phyloP scores from a whole-genome alignment of 2,888 invertebrate species.

The Onthophagus sagittarius region DNA sequence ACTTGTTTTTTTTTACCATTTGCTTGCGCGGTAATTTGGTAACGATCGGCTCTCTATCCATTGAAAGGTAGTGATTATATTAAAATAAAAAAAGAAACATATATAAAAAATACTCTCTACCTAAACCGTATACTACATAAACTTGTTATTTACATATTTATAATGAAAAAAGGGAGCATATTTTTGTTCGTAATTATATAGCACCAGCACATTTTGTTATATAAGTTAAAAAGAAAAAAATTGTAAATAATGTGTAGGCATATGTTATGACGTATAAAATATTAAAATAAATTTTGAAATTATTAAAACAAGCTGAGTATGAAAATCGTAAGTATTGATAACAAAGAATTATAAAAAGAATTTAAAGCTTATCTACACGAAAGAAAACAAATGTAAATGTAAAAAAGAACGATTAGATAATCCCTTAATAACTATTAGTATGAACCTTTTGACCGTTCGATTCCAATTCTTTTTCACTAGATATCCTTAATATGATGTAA shows the following conservation, averaged over 20 bases:
- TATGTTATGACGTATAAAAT: not conserved
- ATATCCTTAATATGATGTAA: slow-evolving; percentile 32
- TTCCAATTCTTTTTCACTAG: slow-evolving; percentile 44
- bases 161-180: slow-evolving; percentile 17
- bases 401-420: not conserved
- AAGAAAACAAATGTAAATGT: not conserved
- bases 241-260: too few relatives aligned
- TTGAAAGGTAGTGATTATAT: slow-evolving; percentile 12
- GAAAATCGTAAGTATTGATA: not conserved
- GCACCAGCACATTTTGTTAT: slow-evolving; percentile 24
- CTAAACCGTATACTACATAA: slow-evolving; percentile 25
- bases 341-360: not conserved
- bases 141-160: slow-evolving; percentile 26
- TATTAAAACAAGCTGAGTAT: not conserved
- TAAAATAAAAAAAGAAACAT: not conserved
- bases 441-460: slow-evolving; percentile 19
- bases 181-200: slow-evolving; percentile 21
- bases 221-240: not conserved
- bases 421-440: slow-evolving; percentile 5
- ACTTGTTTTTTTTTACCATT: not conserved
- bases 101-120: slow-evolving; percentile 22
- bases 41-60: slow-evolving; percentile 9
- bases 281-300: not conserved
- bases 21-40: slow-evolving; percentile 13
- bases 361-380: slow-evolving; percentile 2